These are phyloP conservation scores for Marasmarcha lunaedactyla DNA, from an alignment of 2,888 invertebrate genomes.

Conservation along the genomic window DNA sequence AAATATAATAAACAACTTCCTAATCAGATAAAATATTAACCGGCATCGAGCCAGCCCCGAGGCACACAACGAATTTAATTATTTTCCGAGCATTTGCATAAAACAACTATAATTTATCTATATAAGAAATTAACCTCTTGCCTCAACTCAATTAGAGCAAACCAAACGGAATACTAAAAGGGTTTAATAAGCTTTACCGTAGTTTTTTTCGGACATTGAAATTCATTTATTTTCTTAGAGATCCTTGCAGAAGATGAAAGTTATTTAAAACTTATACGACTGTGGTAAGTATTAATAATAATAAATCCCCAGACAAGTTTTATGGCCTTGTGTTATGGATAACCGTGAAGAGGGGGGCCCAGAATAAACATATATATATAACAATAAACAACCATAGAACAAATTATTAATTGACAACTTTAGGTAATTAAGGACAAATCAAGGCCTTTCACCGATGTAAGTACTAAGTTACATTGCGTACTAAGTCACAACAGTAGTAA, in stretches of 20 bases:
- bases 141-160: slow-evolving; percentile 57
- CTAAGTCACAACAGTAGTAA: too few species aligned
- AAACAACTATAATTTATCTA: slow-evolving; percentile 61
- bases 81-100: slow-evolving; percentile 63
- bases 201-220: slow-evolving; percentile 3
- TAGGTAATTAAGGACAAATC: too few species aligned
- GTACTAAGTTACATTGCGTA: too few species aligned
- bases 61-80: slow-evolving; percentile 61
- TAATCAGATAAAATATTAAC: slow-evolving; percentile 54
- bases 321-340: too few species aligned
- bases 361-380: too few species aligned
- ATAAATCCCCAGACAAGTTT: too few species aligned
- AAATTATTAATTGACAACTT: too few species aligned
- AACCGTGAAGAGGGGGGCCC: too few species aligned
- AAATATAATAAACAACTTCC: slow-evolving; percentile 17
- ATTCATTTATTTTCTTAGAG: slow-evolving; percentile 12
- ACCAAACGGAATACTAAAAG: slow-evolving; percentile 57
- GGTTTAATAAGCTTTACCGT: slow-evolving; percentile 47
- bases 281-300: too few species aligned
- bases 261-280: too few species aligned
- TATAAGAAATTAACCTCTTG: slow-evolving; percentile 58
- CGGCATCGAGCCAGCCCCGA: slow-evolving; percentile 39
- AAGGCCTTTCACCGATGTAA: too few species aligned
- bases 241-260: neutral
- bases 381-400: too few species aligned